Base-by-base conservation (phyloP, 2,113 vertebrate genomes). In the Anthoscopus minutus region DNA sequence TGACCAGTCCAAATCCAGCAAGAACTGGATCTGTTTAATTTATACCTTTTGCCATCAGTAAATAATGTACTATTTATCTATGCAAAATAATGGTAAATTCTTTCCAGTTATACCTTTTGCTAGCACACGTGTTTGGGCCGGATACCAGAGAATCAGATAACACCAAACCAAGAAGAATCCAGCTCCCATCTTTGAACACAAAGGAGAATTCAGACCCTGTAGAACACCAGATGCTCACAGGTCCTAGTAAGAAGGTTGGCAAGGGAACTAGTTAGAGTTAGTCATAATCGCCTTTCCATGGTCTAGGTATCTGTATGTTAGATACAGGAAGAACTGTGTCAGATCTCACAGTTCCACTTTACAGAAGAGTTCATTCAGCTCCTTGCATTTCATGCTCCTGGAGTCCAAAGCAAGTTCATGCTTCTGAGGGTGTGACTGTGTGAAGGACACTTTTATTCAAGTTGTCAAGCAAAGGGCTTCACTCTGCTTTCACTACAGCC, bases 141-240 rank as follows among this genome's bases (percentile, higher is more conserved):
- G 31, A 69, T 12, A 64, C 6, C 17, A 48, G 21, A 51, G 30
- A 71, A 64, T 12, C 30, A 37, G 28, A 13, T 56, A 56, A 33
- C 13, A 67, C 6, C 28, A 89, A 83, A 35, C 21, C 30, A 62
- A 61, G 31, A 4, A 22, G 31, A 69, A 60, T 53, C 45, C 21
- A 53, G 37, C 9, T 62, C 22, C 33, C 19, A 27, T 28, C 13
- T 74, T n/a, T 0, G 1, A 82, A 48, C 48, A 31, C 20, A 64
- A 23, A 0, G 0, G 28, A 65, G 33, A 66, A 56, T 62, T 73
- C 19, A 6, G n/a, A 67, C 7, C 48, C 13, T 0, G 0, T 7
- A 61, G 62, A 21, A 40, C 19, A 38, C 6, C 0, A 5, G 19
- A 56, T 51, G 7, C 17, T 71, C 51, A 57, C 48, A 65, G 30